Evolutionary conservation across 2,797 vertebrate species (phyloP).

Genomic region (Cossypha niveicapilla): DNA sequence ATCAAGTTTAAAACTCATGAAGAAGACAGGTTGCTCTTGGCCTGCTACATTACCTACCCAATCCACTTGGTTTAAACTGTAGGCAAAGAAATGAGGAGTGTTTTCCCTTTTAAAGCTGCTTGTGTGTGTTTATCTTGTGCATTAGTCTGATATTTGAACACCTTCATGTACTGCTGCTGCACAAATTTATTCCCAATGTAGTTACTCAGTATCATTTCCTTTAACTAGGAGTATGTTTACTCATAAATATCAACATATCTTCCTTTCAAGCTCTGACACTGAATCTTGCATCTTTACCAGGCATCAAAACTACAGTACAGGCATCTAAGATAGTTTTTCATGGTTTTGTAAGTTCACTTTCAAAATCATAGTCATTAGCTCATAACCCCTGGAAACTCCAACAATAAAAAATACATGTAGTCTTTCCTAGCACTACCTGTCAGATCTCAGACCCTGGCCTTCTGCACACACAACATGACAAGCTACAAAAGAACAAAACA

Average conservation of each 20-base stretch:
- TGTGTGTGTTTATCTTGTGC: background rate
- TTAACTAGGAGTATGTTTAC: background rate
- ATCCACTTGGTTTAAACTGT: background rate
- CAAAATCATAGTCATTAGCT: background rate
- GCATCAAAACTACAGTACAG: background rate
- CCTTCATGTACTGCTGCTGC: background rate
- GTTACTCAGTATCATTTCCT: background rate
- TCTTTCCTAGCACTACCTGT: background rate
- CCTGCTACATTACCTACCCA: background rate
- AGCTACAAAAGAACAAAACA: background rate
- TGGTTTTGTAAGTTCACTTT: background rate
- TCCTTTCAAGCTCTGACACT: background rate
- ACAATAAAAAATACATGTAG: background rate
- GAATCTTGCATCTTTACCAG: background rate
- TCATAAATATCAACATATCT: background rate
- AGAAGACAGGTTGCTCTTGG: background rate
- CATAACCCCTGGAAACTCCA: background rate
- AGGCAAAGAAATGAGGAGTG: background rate
- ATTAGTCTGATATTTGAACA: background rate
- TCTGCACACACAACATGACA: background rate
- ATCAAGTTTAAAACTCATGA: background rate
- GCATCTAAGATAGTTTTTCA: background rate
- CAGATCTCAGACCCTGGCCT: background rate
- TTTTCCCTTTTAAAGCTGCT: background rate
- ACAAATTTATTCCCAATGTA: background rate